A percentile compares a stretch with the other conserved stretches of the same genome.
Evolutionary conservation across 1,140 invertebrate genomes (phyloP).

Genomic region (Odontomachus brunneus): DNA sequence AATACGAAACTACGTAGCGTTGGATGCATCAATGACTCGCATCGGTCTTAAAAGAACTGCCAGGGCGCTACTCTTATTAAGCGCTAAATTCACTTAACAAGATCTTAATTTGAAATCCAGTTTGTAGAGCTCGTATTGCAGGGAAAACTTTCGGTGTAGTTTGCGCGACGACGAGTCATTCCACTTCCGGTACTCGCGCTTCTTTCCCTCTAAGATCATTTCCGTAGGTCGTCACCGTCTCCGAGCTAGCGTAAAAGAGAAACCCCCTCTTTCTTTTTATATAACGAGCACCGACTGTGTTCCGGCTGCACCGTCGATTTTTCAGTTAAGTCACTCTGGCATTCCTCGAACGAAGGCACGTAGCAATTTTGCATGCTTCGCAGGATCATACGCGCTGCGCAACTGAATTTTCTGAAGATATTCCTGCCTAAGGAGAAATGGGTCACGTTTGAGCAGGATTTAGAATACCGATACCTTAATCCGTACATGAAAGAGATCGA

Average conservation of each 20-base stretch:
- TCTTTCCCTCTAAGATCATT: neutral
- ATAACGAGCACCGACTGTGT: neutral
- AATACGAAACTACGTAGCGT: conserved; percentile 6
- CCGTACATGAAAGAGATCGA: conserved; percentile 58
- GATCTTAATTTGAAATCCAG: conserved; percentile 33
- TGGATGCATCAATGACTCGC: neutral
- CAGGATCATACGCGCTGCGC: conserved; percentile 61
- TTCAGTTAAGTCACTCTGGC: conserved; percentile 9
- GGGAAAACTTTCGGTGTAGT: conserved; percentile 2
- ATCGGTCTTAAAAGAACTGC: conserved; percentile 9
- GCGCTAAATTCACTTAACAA: conserved; percentile 37
- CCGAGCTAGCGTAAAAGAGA: neutral
- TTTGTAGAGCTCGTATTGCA: conserved; percentile 2
- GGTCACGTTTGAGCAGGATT: conserved; percentile 70
- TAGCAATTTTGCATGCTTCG: conserved; percentile 34
- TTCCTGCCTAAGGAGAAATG: conserved; percentile 66
- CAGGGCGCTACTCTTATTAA: conserved; percentile 25
- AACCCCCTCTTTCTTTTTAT: neutral
- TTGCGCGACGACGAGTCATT: neutral
- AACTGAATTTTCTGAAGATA: conserved; percentile 59
- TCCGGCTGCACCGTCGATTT: conserved; percentile 1
- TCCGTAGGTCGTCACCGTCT: neutral
- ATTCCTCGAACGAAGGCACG: conserved; percentile 15
- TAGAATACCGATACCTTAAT: conserved; percentile 61
- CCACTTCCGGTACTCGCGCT: neutral